Conservation (phyloP, 64 coral and sea anemone genomes). For the Stichodactyla helianthus region DNA sequence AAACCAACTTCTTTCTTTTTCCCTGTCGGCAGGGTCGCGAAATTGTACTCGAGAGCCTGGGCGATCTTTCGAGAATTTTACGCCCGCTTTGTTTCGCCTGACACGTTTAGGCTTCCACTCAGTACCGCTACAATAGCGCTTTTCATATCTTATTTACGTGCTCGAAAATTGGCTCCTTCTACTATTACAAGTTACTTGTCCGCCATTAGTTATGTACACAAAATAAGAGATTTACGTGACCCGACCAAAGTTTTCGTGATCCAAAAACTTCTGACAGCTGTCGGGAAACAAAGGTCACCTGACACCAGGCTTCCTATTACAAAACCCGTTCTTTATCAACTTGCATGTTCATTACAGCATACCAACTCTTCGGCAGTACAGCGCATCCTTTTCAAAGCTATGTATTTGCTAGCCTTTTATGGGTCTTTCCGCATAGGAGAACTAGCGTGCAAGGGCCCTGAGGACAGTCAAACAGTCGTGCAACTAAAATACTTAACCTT, state of each 20-base stretch:
- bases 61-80: too few species aligned
- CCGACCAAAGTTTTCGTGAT: neutral
- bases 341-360: too few species aligned
- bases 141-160: neutral
- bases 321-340: too few species aligned
- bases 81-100: too few species aligned
- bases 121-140: too few species aligned
- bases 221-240: neutral
- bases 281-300: neutral
- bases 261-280: neutral
- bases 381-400: too few species aligned
- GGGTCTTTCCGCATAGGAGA: slow-evolving; percentile 17
- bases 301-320: neutral
- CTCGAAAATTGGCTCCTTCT: neutral
- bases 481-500: neutral
- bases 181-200: neutral
- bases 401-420: slow-evolving; percentile 7
- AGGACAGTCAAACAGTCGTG: neutral
- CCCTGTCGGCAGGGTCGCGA: too few species aligned
- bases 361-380: too few species aligned
- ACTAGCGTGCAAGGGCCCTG: neutral
- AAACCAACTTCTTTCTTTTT: neutral
- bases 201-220: neutral
- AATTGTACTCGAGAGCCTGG: too few species aligned
- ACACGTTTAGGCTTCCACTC: too few species aligned